Evolutionary conservation across 2,113 vertebrate genomes (phyloP).

Genomic region (Nicator chloris): DNA sequence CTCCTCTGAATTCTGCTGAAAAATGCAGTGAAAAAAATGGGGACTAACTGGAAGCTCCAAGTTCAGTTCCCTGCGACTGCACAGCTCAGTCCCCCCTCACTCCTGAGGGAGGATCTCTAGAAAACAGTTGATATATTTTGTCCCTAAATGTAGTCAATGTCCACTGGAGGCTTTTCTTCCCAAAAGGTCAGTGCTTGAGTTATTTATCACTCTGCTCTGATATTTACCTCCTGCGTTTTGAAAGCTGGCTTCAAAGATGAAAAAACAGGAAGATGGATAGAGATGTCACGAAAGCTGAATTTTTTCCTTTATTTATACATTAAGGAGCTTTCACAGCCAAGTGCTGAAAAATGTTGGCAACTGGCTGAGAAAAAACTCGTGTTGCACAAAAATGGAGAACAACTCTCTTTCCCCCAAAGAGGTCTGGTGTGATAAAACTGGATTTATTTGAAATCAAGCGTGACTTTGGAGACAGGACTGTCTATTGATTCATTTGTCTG

Average conservation of each 20-base stretch:
- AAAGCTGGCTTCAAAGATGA: neutral
- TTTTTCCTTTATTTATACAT: neutral
- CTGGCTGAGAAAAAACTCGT: neutral
- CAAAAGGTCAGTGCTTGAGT: neutral
- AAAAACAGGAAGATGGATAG: neutral
- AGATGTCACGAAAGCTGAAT: neutral
- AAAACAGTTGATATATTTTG: neutral
- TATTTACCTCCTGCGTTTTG: neutral
- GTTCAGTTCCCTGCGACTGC: neutral
- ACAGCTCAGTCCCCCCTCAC: accelerated
- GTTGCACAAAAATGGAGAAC: neutral
- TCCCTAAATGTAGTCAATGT: neutral
- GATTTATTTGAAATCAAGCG: neutral
- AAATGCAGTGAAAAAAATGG: neutral
- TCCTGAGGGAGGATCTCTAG: neutral
- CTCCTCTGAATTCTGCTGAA: neutral
- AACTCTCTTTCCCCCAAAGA: neutral
- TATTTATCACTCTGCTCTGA: neutral
- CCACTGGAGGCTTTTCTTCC: neutral
- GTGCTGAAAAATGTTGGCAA: neutral
- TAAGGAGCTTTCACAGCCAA: neutral
- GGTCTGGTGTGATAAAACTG: neutral
- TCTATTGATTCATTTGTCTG: constrained; percentile 32
- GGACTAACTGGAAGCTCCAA: neutral
- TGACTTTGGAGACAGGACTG: neutral